Evolutionary conservation across 2,797 vertebrate species (phyloP).

Genomic region (Kryptopterus vitreolus): DNA sequence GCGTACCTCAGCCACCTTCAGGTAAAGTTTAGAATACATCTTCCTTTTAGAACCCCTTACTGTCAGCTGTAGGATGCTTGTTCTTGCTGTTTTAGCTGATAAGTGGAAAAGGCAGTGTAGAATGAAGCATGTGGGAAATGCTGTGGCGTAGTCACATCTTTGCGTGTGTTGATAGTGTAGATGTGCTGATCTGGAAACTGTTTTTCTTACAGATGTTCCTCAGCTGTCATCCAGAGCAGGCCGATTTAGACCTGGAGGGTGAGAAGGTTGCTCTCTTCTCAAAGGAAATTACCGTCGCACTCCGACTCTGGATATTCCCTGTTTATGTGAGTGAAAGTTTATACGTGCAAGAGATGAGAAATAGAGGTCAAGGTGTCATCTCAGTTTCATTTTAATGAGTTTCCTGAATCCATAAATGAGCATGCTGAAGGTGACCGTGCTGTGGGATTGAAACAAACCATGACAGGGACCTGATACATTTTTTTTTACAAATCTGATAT

Average conservation of each 20-base stretch:
- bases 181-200: neutral
- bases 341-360: neutral
- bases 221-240: conserved; percentile 74
- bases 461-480: neutral
- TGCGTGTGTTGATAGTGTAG: neutral
- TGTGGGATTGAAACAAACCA: too few species aligned
- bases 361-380: neutral
- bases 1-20: conserved; percentile 80
- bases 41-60: neutral
- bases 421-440: neutral
- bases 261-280: conserved; percentile 75
- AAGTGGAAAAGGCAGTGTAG: neutral
- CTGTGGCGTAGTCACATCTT: neutral
- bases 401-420: neutral
- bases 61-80: neutral
- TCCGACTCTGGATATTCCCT: conserved; percentile 77
- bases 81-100: conserved; percentile 35
- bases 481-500: too few species aligned
- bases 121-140: neutral
- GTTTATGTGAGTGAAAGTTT: conserved; percentile 81
- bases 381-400: neutral
- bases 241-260: conserved; percentile 76
- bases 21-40: conserved; percentile 67
- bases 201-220: conserved; percentile 75
- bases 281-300: conserved; percentile 71